phyloP scores from a whole-genome alignment of 2,888 invertebrate genomes.

The Lithophane leautieri region DNA sequence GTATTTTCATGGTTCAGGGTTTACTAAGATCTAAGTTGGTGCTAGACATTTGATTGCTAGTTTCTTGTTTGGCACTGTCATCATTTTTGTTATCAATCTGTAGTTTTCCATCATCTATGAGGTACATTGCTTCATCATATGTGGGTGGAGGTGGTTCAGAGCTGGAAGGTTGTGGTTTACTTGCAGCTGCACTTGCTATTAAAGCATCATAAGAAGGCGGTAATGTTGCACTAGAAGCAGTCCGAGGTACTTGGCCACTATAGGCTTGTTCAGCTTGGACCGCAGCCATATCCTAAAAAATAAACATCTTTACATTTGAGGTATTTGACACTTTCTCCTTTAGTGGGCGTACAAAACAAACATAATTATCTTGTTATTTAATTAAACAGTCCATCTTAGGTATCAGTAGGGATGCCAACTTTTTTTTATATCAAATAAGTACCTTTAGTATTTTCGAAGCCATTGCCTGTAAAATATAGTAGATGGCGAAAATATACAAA shows the following conservation, averaged over 20 bases:
- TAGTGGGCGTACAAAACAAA: constrained; percentile 21
- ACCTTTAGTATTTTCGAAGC: too few relatives aligned
- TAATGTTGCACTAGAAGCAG: constrained; percentile 90
- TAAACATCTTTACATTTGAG: constrained; percentile 37
- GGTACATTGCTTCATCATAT: constrained; percentile 92
- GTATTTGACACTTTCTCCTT: constrained; percentile 49
- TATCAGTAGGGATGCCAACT: constrained; percentile 22
- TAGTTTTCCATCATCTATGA: constrained; percentile 87
- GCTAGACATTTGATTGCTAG: constrained; percentile 77
- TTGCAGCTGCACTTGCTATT: constrained; percentile 82
- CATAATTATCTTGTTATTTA: constrained; percentile 46
- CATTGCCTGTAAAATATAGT: too few relatives aligned
- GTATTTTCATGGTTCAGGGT: constrained; percentile 76
- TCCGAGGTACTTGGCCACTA: constrained; percentile 88
- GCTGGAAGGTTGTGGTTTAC: constrained; percentile 86
- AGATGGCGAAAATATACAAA: too few relatives aligned
- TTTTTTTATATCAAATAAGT: too few relatives aligned
- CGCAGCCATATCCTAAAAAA: constrained; percentile 90
- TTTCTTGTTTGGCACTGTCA: constrained; percentile 83
- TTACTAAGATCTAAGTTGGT: constrained; percentile 80
- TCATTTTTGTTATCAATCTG: constrained; percentile 77
- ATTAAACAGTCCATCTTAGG: constrained; percentile 35
- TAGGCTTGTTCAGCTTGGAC: constrained; percentile 90
- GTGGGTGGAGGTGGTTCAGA: constrained; percentile 91
- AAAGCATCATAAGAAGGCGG: constrained; percentile 92